Percentiles rank a stretch among this genome's conserved stretches.
Evolutionary conservation across 2,113 vertebrate species (phyloP).

Genomic region (Conger conger): DNA sequence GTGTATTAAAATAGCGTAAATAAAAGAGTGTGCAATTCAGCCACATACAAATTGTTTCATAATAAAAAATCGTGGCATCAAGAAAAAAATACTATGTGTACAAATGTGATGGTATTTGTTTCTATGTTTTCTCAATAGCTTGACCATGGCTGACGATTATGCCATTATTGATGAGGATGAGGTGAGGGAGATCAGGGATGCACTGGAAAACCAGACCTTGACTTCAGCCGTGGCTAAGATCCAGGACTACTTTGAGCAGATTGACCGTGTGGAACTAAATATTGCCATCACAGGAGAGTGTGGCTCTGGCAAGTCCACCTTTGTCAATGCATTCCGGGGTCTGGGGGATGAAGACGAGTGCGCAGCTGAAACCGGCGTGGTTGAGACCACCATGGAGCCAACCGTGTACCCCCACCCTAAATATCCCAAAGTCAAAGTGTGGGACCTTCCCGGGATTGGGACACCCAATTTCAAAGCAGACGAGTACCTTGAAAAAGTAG

Average conservation of each 20-base stretch:
- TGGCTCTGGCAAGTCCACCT: constrained; percentile 69
- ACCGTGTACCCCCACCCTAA: constrained; percentile 58
- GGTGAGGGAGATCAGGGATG: constrained; percentile 28
- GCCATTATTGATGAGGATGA: not conserved
- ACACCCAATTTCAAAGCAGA: constrained; percentile 57
- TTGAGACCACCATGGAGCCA: constrained; percentile 63
- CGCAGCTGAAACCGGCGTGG: constrained; percentile 62
- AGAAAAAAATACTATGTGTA: no score
- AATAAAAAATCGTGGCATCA: no score
- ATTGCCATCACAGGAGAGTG: constrained; percentile 70
- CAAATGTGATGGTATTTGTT: no score
- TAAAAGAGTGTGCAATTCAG: no score
- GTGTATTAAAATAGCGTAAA: no score
- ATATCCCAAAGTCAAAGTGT: constrained; percentile 58
- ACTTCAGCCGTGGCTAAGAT: constrained; percentile 33
- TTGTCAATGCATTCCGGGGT: constrained; percentile 68
- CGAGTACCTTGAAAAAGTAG: constrained; percentile 61
- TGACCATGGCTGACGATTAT: constrained; percentile 6
- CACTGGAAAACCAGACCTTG: constrained; percentile 30
- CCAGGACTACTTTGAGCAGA: constrained; percentile 38
- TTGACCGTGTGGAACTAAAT: constrained; percentile 50
- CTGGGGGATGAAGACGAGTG: constrained; percentile 53
- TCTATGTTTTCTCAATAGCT: not conserved
- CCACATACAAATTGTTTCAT: no score
- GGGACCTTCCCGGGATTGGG: constrained; percentile 72